Percentiles rank a stretch among this genome's conserved stretches.
phyloP scores from a whole-genome alignment of 1,140 invertebrate genomes.

The Heliconius nattereri region DNA sequence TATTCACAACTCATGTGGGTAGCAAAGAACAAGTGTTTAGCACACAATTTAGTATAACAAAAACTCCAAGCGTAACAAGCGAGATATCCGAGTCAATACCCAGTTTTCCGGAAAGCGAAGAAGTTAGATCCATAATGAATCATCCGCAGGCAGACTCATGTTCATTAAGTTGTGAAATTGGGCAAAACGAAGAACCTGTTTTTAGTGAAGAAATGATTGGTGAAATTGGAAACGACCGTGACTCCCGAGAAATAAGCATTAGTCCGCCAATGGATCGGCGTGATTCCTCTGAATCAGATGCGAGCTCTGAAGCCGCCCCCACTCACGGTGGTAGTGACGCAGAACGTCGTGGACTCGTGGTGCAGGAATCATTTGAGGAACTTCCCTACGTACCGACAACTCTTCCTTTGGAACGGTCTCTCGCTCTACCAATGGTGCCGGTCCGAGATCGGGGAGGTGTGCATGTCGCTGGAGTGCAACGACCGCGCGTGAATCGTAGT shows the following conservation, averaged over 20 bases:
- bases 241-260: conserved; percentile 14
- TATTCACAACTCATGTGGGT: conserved; percentile 72
- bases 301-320: conserved; percentile 83
- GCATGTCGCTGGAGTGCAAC: conserved; percentile 91
- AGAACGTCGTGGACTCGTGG: conserved; percentile 88
- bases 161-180: conserved; percentile 16
- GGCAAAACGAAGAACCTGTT: conserved; percentile 63
- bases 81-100: conserved; percentile 70
- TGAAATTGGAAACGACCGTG: conserved; percentile 24
- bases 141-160: conserved; percentile 21
- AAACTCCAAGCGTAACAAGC: conserved; percentile 72
- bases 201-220: background rate
- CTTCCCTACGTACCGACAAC: conserved; percentile 93
- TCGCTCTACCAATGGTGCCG: conserved; percentile 90
- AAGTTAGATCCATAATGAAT: conserved; percentile 22
- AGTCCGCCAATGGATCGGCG: conserved; percentile 71
- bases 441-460: conserved; percentile 86
- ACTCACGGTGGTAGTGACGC: conserved; percentile 71
- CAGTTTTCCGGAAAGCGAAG: conserved; percentile 61
- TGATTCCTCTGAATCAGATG: conserved; percentile 90
- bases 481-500: conserved; percentile 93
- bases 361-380: conserved; percentile 93
- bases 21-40: conserved; percentile 73
- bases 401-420: conserved; percentile 89
- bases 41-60: conserved; percentile 75